Evolutionary conservation across 2,113 vertebrate genomes (phyloP).

Genomic region (Petrocephalus zakoni): DNA sequence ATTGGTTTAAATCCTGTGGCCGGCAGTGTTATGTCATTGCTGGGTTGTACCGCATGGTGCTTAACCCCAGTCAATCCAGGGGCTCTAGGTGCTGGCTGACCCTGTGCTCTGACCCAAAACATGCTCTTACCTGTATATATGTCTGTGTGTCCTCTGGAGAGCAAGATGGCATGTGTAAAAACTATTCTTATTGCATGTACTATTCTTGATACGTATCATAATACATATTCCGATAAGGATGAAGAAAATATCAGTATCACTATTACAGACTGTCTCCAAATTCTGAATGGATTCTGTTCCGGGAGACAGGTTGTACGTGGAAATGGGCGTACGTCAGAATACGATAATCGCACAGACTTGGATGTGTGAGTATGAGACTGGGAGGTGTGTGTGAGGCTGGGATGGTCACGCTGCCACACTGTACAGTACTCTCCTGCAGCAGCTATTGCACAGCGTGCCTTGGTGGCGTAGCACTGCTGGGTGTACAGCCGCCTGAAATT

Average conservation of each 20-base stretch:
- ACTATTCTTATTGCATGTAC: too few relatives aligned
- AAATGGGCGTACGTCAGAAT: not conserved
- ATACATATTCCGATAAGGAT: not conserved
- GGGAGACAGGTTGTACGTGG: not conserved
- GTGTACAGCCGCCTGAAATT: not conserved
- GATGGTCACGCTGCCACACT: not conserved
- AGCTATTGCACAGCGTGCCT: not conserved
- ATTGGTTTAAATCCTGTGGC: not conserved
- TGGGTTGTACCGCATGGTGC: not conserved
- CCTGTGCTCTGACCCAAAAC: not conserved
- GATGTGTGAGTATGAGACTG: not conserved
- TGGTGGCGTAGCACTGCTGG: not conserved
- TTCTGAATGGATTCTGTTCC: not conserved
- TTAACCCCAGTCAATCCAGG: not conserved
- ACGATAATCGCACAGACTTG: not conserved
- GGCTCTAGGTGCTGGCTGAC: not conserved
- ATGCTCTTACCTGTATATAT: not conserved
- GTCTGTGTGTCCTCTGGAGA: not conserved
- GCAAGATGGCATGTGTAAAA: not conserved
- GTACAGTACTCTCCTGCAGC: not conserved
- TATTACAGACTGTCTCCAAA: not conserved
- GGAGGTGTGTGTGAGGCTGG: not conserved
- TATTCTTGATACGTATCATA: too few relatives aligned
- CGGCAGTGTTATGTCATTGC: not conserved
- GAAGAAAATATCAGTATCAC: not conserved